These are phyloP conservation scores for Sparus aurata DNA, from an alignment of 2,797 vertebrate species.

Conservation along the genomic window DNA sequence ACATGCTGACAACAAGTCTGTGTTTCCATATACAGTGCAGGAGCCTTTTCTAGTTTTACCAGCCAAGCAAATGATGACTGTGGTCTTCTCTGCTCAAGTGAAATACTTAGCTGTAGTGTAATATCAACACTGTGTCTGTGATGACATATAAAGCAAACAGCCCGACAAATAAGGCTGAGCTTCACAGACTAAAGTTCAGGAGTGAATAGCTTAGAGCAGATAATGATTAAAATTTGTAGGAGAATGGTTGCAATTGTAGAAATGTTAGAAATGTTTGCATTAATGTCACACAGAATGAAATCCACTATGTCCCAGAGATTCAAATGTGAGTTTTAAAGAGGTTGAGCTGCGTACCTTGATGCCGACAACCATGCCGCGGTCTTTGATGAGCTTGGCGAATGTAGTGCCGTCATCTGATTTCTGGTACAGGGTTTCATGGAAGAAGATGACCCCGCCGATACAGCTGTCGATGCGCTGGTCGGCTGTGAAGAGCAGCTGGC, in stretches of 20 bases:
- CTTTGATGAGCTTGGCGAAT: slow-evolving; percentile 93
- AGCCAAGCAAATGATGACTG: slow-evolving; percentile 3
- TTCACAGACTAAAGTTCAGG: neutral
- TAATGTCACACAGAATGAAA: neutral
- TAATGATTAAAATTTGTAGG: neutral
- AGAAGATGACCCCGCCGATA: slow-evolving; percentile 98
- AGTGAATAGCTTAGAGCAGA: neutral
- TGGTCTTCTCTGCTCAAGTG: slow-evolving; percentile 6
- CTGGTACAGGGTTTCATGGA: slow-evolving; percentile 98
- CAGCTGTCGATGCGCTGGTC: slow-evolving; percentile 93
- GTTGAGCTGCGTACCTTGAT: slow-evolving; percentile 89
- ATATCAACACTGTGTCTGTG: neutral
- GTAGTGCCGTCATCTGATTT: slow-evolving; percentile 90
- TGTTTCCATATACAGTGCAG: slow-evolving; percentile 29
- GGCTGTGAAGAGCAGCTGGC: slow-evolving; percentile 95
- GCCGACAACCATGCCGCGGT: slow-evolving; percentile 94
- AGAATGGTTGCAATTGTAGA: neutral
- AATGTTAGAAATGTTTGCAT: neutral
- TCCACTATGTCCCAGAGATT: too few species aligned
- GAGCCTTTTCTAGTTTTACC: slow-evolving; percentile 21
- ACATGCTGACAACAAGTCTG: slow-evolving; percentile 18
- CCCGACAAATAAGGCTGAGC: slow-evolving; percentile 20
- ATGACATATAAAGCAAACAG: slow-evolving; percentile 4
- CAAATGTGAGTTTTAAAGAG: neutral
- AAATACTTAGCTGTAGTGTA: slow-evolving; percentile 8